phyloP scores from a whole-genome alignment of 2,113 vertebrate species.

The Eleginops maclovinus region DNA sequence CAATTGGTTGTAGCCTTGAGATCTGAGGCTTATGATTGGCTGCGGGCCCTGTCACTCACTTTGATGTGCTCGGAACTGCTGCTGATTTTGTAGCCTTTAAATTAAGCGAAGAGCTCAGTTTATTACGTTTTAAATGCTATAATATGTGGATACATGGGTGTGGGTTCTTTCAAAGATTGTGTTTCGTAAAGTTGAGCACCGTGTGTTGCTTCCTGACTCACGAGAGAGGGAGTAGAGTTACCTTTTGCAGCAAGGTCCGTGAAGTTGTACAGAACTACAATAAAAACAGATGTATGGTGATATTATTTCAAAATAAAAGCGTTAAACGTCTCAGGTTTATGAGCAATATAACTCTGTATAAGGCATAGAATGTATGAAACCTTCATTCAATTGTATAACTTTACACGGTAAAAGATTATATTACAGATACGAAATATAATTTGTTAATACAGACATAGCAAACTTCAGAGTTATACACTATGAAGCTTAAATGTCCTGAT shows the following conservation, averaged over 20 bases:
- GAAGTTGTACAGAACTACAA: neutral
- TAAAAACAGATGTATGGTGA: neutral
- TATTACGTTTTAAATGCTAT: neutral
- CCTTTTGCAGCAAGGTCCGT: slow-evolving; percentile 30
- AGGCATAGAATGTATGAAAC: rapidly evolving
- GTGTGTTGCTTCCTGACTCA: neutral
- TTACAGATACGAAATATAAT: too few relatives aligned
- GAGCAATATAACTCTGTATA: neutral
- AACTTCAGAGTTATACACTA: rapidly evolving
- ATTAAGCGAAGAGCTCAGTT: neutral
- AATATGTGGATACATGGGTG: rapidly evolving
- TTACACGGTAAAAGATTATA: rapidly evolving
- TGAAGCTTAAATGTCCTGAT: rapidly evolving
- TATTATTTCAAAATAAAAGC: slow-evolving; percentile 46
- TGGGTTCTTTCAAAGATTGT: neutral
- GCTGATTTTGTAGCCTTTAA: slow-evolving; percentile 9
- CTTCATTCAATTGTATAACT: neutral
- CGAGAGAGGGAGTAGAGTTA: slow-evolving; percentile 27
- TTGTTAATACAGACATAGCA: neutral
- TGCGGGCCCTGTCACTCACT: slow-evolving; percentile 52
- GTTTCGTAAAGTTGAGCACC: neutral
- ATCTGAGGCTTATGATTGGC: slow-evolving; percentile 63
- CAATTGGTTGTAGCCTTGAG: slow-evolving; percentile 43
- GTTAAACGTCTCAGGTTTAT: neutral
- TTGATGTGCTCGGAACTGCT: slow-evolving; percentile 25